Percentiles rank a stretch among this genome's conserved stretches.
phyloP scores from a whole-genome alignment of 2,113 vertebrate genomes.

The cat (Felis catus) region F.catus_Fca126_mat1.0 CM031413.1:86206001-86206500 shows the following conservation, averaged over 20 bases:
- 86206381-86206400: too few species aligned
- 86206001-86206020: not conserved
- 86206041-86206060: not conserved
- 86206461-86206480: too few species aligned
- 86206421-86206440: too few species aligned
- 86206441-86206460: too few species aligned
- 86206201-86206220: not conserved
- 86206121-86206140: not conserved
- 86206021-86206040: not conserved
- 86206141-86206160: not conserved
- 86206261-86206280: not conserved
- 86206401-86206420: too few species aligned
- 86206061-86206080: not conserved
- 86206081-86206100: not conserved
- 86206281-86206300: constrained; percentile 32
- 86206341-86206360: not conserved
- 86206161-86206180: not conserved
- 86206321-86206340: not conserved
- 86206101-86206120: not conserved
- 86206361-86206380: not conserved
- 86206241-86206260: not conserved
- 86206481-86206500: too few species aligned
- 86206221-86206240: not conserved
- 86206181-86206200: not conserved
- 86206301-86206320: not conserved